Evolutionary conservation across 2,797 vertebrate species (phyloP), one percentile per base, ranked within the genome.

Genomic region (Acanthiza pusilla): DNA sequence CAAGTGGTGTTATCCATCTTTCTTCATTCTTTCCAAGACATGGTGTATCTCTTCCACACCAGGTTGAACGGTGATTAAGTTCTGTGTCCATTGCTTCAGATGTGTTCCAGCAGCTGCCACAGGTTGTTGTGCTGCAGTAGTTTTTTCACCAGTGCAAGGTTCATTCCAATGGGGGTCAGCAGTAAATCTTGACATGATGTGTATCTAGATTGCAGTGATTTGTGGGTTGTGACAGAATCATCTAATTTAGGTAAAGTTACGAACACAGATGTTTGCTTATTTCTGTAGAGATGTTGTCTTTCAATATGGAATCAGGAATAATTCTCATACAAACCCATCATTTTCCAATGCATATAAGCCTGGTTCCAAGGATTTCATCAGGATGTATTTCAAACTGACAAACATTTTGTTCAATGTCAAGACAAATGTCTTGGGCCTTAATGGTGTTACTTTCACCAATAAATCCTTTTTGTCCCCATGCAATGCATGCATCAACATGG

Each of bases 81-180:
- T 50, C 36, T 38, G 43, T 21, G 38, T 57, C 29, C 43, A 13
- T 26, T 38, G 29, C 10, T 57, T 51, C 20, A 15, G 23, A 30
- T 0, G 1, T 0, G 0, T 18, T 72, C 18, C 50, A 57, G 36
- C 36, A 72, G 66, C 20, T 3, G 7, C 43, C 13, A 65, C 7
- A 51, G 0, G 2, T 18, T 22, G 34, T 42, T 1, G 2, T 15
- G 27, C 23, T 70, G 43, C 12, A 70, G 32, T 18, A 50, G 25
- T 18, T 38, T 70, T 38, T 51, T 38, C 25, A 51, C 11, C n/a
- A 51, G n/a, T 30, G 16, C 32, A 63, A 76, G 23, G 36, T 50
- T 76, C 20, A 63, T 63, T 57, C 14, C 43, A 57, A 1, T 55
- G 32, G 7, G 4, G 1, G 7, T 50, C 13, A 43, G 11, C 23